phyloP scores from a whole-genome alignment of 2,113 vertebrate species.

The Pao palembangensis region DNA sequence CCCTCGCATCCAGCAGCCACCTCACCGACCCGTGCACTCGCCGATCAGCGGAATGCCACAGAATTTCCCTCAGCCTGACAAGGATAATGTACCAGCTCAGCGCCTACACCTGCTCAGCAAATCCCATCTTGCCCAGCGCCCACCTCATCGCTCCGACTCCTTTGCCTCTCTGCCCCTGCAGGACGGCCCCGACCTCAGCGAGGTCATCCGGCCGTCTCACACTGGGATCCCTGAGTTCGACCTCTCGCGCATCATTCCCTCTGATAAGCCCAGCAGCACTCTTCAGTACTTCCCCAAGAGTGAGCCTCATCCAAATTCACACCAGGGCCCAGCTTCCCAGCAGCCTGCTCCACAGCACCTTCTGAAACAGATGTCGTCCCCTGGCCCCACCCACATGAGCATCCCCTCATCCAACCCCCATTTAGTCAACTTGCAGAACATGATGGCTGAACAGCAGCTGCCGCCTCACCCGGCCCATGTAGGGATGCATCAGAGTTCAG shows the following conservation, averaged over 20 bases:
- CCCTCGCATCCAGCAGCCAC: constrained; percentile 74
- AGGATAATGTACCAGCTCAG: constrained; percentile 80
- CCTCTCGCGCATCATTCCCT: constrained; percentile 95
- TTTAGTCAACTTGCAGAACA: constrained; percentile 95
- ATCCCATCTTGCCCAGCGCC: constrained; percentile 74
- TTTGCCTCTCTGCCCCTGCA: constrained; percentile 80
- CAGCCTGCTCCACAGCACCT: constrained; percentile 70
- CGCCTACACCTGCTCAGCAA: constrained; percentile 85
- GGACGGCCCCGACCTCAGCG: constrained; percentile 89
- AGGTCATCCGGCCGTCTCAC: constrained; percentile 91
- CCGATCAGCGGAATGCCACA: constrained; percentile 71
- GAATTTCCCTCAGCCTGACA: constrained; percentile 79
- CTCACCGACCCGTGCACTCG: constrained; percentile 77
- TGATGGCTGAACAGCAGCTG: constrained; percentile 93
- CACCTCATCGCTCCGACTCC: constrained; percentile 67
- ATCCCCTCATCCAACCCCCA: constrained; percentile 87
- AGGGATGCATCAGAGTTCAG: constrained; percentile 77
- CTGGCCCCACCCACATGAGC: constrained; percentile 54
- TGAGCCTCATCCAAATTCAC: constrained; percentile 71
- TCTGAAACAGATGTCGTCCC: constrained; percentile 73
- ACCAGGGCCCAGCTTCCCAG: constrained; percentile 63
- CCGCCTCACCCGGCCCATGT: constrained; percentile 71
- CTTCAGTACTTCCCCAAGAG: constrained; percentile 97
- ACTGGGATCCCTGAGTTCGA: constrained; percentile 96
- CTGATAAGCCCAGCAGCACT: constrained; percentile 97